Percentiles rank a stretch among this genome's conserved stretches.
phyloP scores from a whole-genome alignment of 2,797 vertebrate genomes.

The Neomorphus geoffroyi region DNA sequence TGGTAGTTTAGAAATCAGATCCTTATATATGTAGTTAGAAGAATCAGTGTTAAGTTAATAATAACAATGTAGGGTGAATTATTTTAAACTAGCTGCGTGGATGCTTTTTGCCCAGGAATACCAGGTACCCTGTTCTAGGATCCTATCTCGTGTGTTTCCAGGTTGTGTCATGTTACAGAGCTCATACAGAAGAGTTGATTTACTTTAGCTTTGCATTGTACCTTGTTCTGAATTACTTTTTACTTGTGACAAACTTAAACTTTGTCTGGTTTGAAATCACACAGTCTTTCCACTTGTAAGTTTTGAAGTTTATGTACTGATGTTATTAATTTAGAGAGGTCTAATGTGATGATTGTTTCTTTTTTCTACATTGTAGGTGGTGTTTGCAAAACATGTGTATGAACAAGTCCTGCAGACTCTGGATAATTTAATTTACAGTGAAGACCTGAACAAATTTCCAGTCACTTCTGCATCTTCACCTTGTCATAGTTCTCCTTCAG shows the following conservation, averaged over 20 bases:
- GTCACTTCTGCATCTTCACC: conserved; percentile 79
- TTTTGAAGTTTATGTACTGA: background rate
- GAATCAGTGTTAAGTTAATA: background rate
- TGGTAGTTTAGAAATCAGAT: background rate
- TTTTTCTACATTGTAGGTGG: conserved; percentile 81
- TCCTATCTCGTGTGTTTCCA: background rate
- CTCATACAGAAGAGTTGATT: background rate
- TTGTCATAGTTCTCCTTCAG: conserved; percentile 74
- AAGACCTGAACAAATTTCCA: conserved; percentile 81
- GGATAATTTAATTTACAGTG: conserved; percentile 91
- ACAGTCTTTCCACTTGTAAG: background rate
- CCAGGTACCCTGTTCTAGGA: background rate
- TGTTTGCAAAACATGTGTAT: conserved; percentile 94
- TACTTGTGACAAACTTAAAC: background rate
- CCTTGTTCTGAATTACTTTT: background rate
- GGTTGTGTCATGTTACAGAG: background rate
- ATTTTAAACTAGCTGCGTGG: background rate
- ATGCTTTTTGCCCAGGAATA: background rate
- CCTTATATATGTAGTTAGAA: background rate
- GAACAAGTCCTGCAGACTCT: conserved; percentile 96
- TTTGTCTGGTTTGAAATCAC: background rate
- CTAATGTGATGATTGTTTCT: background rate
- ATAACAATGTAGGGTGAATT: background rate
- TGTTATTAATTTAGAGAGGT: background rate
- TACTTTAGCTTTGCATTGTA: background rate